These are phyloP conservation scores for Monopis laevigella DNA, from an alignment of 2,888 invertebrate species.

Conservation along the genomic window DNA sequence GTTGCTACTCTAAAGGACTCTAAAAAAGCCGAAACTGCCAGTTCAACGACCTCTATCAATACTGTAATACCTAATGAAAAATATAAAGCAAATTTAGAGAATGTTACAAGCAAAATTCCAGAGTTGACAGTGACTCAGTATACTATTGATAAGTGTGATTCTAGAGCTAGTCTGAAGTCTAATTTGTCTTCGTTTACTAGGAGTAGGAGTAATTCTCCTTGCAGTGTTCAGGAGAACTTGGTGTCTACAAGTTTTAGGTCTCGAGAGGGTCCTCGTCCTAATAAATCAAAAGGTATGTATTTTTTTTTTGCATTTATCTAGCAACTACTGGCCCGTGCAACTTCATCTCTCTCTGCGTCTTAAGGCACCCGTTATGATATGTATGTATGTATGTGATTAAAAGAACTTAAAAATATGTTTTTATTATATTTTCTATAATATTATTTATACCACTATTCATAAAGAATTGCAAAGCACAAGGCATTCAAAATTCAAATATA, in stretches of 20 bases:
- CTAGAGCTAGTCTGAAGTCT: neutral
- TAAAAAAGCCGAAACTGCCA: constrained; percentile 35
- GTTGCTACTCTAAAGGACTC: constrained; percentile 38
- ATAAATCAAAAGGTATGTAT: constrained; percentile 33
- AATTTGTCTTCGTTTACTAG: constrained; percentile 15
- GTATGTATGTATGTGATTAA: no score
- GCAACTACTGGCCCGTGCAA: no score
- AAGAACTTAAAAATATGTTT: no score
- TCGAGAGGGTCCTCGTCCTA: constrained; percentile 24
- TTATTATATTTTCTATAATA: no score
- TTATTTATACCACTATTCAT: no score
- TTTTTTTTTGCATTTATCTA: constrained; percentile 7
- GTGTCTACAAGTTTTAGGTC: constrained; percentile 35
- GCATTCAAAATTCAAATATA: no score
- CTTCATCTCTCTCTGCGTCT: no score
- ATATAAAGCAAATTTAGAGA: constrained; percentile 16
- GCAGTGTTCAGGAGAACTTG: constrained; percentile 46
- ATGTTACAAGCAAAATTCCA: constrained; percentile 18
- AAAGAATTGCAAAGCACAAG: no score
- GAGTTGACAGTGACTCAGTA: neutral
- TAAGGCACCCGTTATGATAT: no score
- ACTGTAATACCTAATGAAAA: constrained; percentile 40
- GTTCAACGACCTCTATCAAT: constrained; percentile 38
- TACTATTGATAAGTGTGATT: neutral
- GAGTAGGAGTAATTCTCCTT: constrained; percentile 44